Evolutionary conservation across 2,113 vertebrate species (phyloP).

Genomic region (Petrocephalus zakoni): DNA sequence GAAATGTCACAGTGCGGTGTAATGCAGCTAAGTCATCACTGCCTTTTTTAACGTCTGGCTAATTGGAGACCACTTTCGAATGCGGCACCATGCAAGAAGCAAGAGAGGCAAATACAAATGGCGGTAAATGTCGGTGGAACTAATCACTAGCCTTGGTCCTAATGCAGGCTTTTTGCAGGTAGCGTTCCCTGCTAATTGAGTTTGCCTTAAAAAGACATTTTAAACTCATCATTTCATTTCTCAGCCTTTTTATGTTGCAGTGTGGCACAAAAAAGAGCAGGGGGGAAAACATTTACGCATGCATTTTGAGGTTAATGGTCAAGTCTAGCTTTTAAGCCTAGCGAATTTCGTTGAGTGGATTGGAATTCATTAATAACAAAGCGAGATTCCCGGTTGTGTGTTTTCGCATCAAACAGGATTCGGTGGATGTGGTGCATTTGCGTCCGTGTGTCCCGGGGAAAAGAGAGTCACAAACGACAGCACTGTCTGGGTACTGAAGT

Average conservation of each 20-base stretch:
- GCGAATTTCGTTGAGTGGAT: constrained; percentile 62
- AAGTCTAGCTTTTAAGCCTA: constrained; percentile 71
- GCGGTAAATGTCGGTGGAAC: constrained; percentile 64
- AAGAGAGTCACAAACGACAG: background rate
- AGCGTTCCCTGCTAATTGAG: constrained; percentile 63
- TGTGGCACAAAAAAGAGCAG: constrained; percentile 50
- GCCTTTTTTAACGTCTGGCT: constrained; percentile 66
- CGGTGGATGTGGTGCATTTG: background rate
- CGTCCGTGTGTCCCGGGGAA: background rate
- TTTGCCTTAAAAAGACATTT: constrained; percentile 70
- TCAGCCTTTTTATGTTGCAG: constrained; percentile 60
- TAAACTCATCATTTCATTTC: constrained; percentile 77
- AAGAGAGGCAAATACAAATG: constrained; percentile 57
- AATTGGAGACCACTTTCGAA: constrained; percentile 69
- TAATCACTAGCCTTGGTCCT: constrained; percentile 68
- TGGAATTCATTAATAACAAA: constrained; percentile 67
- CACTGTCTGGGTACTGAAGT: background rate
- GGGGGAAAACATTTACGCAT: constrained; percentile 53
- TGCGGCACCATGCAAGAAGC: constrained; percentile 44
- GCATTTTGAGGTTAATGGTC: constrained; percentile 74
- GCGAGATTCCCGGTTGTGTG: constrained; percentile 41
- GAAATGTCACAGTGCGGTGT: constrained; percentile 70
- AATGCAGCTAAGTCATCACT: constrained; percentile 67
- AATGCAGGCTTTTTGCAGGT: constrained; percentile 67
- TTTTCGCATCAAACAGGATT: constrained; percentile 10